These are phyloP conservation scores for Elanoides forficatus DNA, from an alignment of 2,113 vertebrate species.

Conservation along the genomic window DNA sequence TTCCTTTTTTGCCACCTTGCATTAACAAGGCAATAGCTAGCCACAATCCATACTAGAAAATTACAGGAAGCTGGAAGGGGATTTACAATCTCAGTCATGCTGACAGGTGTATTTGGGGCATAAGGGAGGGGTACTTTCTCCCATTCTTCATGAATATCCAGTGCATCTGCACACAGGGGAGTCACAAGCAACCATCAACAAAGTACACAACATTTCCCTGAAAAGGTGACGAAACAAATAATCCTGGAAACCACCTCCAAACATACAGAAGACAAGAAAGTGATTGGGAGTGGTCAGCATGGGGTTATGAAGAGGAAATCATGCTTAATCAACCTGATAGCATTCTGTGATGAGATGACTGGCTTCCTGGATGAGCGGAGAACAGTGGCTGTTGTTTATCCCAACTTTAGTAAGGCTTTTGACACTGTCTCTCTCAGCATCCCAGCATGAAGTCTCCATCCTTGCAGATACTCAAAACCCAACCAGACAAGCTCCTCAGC, in stretches of 20 bases:
- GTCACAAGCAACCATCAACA: not conserved
- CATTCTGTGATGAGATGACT: not conserved
- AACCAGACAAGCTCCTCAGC: too few species aligned
- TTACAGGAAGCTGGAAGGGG: not conserved
- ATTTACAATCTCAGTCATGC: not conserved
- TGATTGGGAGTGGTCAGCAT: not conserved
- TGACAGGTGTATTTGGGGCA: not conserved
- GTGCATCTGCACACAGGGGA: not conserved
- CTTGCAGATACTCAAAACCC: too few species aligned
- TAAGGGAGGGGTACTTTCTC: not conserved
- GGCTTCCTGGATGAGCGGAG: not conserved
- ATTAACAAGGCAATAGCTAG: not conserved
- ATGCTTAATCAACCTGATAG: not conserved
- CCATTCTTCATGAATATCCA: not conserved
- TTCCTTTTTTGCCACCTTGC: not conserved
- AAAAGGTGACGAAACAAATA: not conserved
- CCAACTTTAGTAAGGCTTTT: not conserved
- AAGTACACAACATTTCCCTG: not conserved
- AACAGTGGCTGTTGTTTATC: not conserved
- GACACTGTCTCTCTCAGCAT: not conserved
- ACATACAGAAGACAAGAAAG: not conserved
- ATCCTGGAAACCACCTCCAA: not conserved
- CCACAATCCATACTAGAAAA: not conserved
- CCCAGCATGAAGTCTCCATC: too few species aligned
- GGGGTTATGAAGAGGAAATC: not conserved